Base-by-base conservation (phyloP, 2,797 vertebrate genomes). In the Falco berigora region DNA sequence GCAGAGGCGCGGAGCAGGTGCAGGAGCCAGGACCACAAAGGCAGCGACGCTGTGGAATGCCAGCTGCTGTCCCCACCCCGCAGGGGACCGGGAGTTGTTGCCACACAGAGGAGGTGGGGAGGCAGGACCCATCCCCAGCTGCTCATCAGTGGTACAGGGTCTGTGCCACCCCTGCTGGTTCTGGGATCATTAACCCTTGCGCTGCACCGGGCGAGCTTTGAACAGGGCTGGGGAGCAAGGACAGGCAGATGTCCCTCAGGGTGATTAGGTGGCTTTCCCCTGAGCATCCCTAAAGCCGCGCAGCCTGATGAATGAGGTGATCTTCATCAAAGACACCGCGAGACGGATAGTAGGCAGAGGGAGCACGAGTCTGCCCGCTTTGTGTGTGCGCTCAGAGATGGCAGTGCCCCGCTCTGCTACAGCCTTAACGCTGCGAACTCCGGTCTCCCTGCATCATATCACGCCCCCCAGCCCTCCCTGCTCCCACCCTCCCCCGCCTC, bases 81-180 rank as follows among this genome's bases (percentile, higher is more conserved):
- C 21, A 27, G n/a, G 16, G 38, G 7, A 23, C 32, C 34, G 72
- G 67, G 69, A 77, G 24, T 4, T 40, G 9, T 12, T 40, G 34
- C 40, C 36, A n/a, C 5, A 3, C 17, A 28, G 21, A 14, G 36
- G 59, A 36, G 0, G 0, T 4, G 27, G 28, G 56, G 10, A 42
- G 32, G 63, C 23, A 22, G 42, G 49, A 38, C 36, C 72, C 58
- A n/a, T 59, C 30, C 47, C 34, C 40, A 34, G 28, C 10, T 78
- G 80, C 59, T 72, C n/a, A 10, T 17, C 42, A 18, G 42, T 44
- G 42, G 42, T 44, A 44, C 42, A 8, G 17, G 42, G 42, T 18
- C 42, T 18, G 17, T 44, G 42, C 17, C 42, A 44, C 42, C 42
- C 17, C 42, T 27, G 36, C 23, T 20, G 38, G 21, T 3, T 53